Base-by-base conservation (phyloP, 2,797 vertebrate genomes). In the Microctenopoma stevenorrisi region DNA sequence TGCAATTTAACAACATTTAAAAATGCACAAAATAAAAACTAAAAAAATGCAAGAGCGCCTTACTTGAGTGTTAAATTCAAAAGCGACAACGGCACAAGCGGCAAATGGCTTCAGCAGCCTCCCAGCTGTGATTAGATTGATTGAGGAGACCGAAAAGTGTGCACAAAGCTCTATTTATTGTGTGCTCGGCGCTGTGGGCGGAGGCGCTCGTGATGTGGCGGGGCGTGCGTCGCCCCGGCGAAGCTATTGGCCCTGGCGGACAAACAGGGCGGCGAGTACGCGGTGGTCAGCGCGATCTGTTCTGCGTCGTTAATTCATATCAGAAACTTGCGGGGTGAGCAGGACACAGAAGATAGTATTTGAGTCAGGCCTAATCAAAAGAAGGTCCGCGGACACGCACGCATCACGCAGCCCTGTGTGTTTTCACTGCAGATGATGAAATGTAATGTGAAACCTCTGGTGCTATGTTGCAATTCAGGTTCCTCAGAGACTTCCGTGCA, bases 81-180 rank as follows among this genome's bases (percentile, higher is more conserved):
- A 71, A 60, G 69, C 51, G 61, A 63, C 43, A 56, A 55, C 50
- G 47, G 47, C 12, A 50, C 48, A 69, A 51, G 50, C 37, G 38
- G 22, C 69, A 68, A 14, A 43, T 14, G 7, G 46, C 4, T 33
- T 55, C 49, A 1, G 25, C 11, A 56, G 59, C 38, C 55, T 76
- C 65, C 33, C 8, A 25, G 28, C 18, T n/a, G 16, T 6, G 1
- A 62, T 2, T 14, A 10, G 37, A 68, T 66, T 71, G 79, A 67
- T 46, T 22, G 80, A 72, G 85, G 64, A 86, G 90, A 22, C n/a
- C 9, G 81, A 84, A 0, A 1, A 0, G 0, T 0, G 2, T 0
- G 1, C 51, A 14, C 69, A 35, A 43, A 4, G 68, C 44, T 51
- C 63, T 79, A 84, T 94, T 94, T 94, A 95, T 91, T 0, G 16